Evolutionary conservation across 2,797 vertebrate species (phyloP), one percentile per base, ranked within the genome.

Genomic region (Coregonus sp.): DNA sequence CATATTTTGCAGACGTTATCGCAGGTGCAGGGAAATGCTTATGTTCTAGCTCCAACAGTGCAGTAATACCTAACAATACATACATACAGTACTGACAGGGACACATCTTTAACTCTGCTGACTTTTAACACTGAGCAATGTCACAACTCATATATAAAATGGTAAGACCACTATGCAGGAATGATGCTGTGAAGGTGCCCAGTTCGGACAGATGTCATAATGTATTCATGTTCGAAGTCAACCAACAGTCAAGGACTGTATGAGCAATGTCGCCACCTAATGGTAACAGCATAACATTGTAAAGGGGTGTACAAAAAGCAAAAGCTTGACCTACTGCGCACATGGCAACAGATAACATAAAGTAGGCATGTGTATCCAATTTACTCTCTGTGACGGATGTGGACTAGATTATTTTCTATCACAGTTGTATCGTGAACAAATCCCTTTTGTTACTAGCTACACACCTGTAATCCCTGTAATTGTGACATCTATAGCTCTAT

Each of bases 251-350:
- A 47, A n/a, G 33, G 1, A 76, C n/a, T 84, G 50, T 68, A 72
- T 75, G 81, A 83, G 18, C 75, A 82, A 85, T 74, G 18, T 81
- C 79, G 87, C 84, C 90, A 87, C 83, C 91, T 89, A 52, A 79
- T 91, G 91, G 88, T 59, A 70, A 2, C 50, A 37, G 66, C 5
- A 4, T 6, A 70, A 29, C 67, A 31, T 16, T 77, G n/a, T 33
- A 59, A 5, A 9, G 37, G 18, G 14, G 2, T 67, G 31, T 35
- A 33, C 15, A 31, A 33, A 12, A 15, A 5, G 31, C 4, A 35
- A 2, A 14, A 14, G 11, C 14, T 14, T 15, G 65, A 33, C 20
- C n/a, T 25, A 11, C 59, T 20, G 5, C n/a, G 11, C 6, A 61
- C 59, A 9, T 61, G 59, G 59, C 7, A 25, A 20, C 4, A 1